A percentile compares a stretch with the other conserved stretches of the same genome.
These are phyloP conservation scores for Leucoraja ocellata DNA, from an alignment of 2,797 vertebrate genomes.

Conservation along the genomic window DNA sequence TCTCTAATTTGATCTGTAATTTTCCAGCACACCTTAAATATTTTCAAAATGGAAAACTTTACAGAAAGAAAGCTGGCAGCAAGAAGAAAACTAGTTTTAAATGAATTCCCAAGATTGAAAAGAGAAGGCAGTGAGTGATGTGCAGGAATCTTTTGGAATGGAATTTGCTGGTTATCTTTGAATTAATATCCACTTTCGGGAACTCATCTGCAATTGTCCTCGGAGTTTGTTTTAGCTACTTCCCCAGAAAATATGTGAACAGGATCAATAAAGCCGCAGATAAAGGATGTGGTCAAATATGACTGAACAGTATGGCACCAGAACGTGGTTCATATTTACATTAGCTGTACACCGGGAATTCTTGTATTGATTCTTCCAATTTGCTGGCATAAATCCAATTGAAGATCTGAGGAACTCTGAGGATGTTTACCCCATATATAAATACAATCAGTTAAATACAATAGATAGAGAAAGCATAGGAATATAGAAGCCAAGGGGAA, in stretches of 20 bases:
- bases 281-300: background rate
- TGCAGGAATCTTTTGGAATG: background rate
- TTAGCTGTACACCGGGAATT: background rate
- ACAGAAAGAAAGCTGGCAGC: background rate
- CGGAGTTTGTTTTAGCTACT: background rate
- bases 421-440: background rate
- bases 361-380: background rate
- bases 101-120: background rate
- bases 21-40: background rate
- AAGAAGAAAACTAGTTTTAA: background rate
- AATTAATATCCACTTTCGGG: background rate
- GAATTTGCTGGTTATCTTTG: background rate
- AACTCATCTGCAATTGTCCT: background rate
- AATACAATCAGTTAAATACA: too few species aligned
- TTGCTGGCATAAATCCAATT: background rate
- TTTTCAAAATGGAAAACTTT: background rate
- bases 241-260: background rate
- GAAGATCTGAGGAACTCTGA: background rate
- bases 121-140: background rate
- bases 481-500: too few species aligned
- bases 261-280: background rate
- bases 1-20: background rate
- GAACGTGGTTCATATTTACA: background rate
- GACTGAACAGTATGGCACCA: background rate
- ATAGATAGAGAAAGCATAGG: too few species aligned